phyloP scores from a whole-genome alignment of 2,888 invertebrate genomes.

The Drosophila anomalata region DNA sequence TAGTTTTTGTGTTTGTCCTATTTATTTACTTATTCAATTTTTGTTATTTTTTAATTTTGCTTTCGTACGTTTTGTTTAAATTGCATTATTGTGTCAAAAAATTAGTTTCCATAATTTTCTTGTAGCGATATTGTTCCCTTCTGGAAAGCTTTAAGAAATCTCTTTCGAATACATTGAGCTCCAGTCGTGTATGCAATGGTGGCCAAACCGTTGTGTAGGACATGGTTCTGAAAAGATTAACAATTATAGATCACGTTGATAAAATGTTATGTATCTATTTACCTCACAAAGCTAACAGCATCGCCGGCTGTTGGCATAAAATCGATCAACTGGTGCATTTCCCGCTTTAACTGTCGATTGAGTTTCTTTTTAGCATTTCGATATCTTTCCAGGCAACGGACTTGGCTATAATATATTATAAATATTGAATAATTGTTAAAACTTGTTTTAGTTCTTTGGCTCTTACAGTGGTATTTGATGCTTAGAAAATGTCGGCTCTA shows the following conservation, averaged over 20 bases:
- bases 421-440: neutral
- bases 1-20: too few species aligned
- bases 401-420: constrained; percentile 5
- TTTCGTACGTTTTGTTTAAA: neutral
- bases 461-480: constrained; percentile 34
- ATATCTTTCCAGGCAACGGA: constrained; percentile 22
- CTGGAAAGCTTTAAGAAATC: neutral
- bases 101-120: neutral
- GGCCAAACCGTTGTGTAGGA: neutral
- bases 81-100: neutral
- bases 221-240: neutral
- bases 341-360: neutral
- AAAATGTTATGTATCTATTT: neutral
- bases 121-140: neutral
- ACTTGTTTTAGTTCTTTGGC: neutral
- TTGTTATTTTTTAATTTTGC: neutral
- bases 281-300: neutral
- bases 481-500: constrained; percentile 17
- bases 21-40: neutral
- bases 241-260: neutral
- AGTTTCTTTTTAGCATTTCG: neutral
- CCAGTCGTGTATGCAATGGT: neutral
- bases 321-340: neutral
- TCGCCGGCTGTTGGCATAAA: neutral
- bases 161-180: neutral